These are phyloP conservation scores for Ailuropoda melanoleuca DNA, from an alignment of 2,113 vertebrate species.

Conservation along the genomic window DNA sequence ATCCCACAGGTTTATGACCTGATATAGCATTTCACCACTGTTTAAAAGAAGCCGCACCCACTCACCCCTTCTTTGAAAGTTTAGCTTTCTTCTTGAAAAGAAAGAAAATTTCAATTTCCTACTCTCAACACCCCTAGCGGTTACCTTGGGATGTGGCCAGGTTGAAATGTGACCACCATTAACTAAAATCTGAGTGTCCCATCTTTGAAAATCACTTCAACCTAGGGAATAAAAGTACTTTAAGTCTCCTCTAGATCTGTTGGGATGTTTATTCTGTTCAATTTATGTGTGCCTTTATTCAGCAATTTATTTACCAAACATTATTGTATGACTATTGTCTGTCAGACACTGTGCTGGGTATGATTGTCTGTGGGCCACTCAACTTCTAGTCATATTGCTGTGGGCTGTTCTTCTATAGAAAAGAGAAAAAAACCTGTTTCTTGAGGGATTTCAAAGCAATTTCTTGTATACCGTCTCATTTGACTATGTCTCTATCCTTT, in stretches of 20 bases:
- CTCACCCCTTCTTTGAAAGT: conserved; percentile 39
- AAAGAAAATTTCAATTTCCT: background rate
- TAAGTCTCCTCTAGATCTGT: background rate
- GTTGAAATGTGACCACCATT: background rate
- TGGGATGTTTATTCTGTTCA: background rate
- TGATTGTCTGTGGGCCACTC: background rate
- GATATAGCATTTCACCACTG: conserved; percentile 42
- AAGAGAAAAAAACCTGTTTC: background rate
- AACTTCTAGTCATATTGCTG: background rate
- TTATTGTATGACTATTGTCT: background rate
- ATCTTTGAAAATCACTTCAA: conserved; percentile 32
- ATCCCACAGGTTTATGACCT: conserved; percentile 69
- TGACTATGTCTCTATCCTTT: background rate
- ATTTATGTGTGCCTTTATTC: background rate
- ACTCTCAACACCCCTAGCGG: background rate
- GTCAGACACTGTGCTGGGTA: background rate
- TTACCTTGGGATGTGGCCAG: background rate
- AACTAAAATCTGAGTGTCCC: background rate
- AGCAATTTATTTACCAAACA: background rate
- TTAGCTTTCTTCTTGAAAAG: conserved; percentile 17
- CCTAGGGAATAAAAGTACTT: background rate
- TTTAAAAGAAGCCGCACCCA: conserved; percentile 48
- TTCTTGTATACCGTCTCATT: background rate
- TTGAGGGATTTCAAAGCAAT: background rate
- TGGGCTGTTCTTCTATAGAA: background rate